phyloP scores from a whole-genome alignment of 2,113 vertebrate species.

The Danio rerio region GRCz12tu NC_133197.1:27344001-27344500 shows the following conservation, averaged over 20 bases:
- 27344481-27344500: conserved; percentile 59
- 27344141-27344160: conserved; percentile 63
- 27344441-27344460: conserved; percentile 86
- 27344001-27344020: neutral
- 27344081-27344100: conserved; percentile 63
- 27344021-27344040: neutral
- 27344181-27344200: conserved; percentile 72
- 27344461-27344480: conserved; percentile 77
- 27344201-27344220: conserved; percentile 75
- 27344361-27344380: conserved; percentile 47
- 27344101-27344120: conserved; percentile 62
- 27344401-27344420: conserved; percentile 86
- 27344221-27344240: conserved; percentile 66
- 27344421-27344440: conserved; percentile 91
- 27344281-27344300: conserved; percentile 26
- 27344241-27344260: conserved; percentile 64
- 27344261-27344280: conserved; percentile 63
- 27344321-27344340: neutral
- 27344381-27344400: conserved; percentile 91
- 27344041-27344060: conserved; percentile 21
- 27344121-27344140: conserved; percentile 57
- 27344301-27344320: neutral
- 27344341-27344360: conserved; percentile 52
- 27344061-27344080: conserved; percentile 51
- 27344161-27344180: conserved; percentile 71